These are phyloP conservation scores for Gadopsis marmoratus DNA, from an alignment of 2,797 vertebrate genomes.

Conservation along the genomic window DNA sequence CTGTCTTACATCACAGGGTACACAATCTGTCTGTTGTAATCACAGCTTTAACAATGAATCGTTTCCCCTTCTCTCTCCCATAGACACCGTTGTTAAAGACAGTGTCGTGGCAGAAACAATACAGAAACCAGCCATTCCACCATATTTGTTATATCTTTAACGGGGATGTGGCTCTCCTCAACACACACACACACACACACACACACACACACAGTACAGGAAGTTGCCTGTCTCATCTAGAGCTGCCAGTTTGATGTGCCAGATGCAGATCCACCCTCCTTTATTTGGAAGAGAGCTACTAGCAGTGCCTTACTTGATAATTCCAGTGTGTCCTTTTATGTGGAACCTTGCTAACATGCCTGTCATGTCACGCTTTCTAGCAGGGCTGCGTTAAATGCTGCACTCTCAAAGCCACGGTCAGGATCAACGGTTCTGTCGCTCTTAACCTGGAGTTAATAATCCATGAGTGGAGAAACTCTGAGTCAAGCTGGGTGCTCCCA, in stretches of 20 bases:
- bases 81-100: slow-evolving; percentile 42
- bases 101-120: slow-evolving; percentile 20
- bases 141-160: slow-evolving; percentile 32
- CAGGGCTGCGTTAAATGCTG: slow-evolving; percentile 63
- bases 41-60: slow-evolving; percentile 27
- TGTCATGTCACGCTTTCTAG: slow-evolving; percentile 51
- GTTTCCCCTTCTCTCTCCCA: neutral
- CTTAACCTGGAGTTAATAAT: slow-evolving; percentile 77
- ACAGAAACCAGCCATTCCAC: slow-evolving; percentile 8
- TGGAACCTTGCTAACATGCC: slow-evolving; percentile 61
- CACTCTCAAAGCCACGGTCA: slow-evolving; percentile 57
- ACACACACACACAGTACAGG: slow-evolving; percentile 12
- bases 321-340: slow-evolving; percentile 56
- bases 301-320: slow-evolving; percentile 61
- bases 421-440: slow-evolving; percentile 61
- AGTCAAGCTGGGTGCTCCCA: slow-evolving; percentile 56
- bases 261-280: slow-evolving; percentile 37
- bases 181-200: slow-evolving; percentile 29
- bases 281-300: slow-evolving; percentile 48
- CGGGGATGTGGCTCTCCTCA: slow-evolving; percentile 9
- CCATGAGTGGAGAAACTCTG: slow-evolving; percentile 63
- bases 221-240: slow-evolving; percentile 36
- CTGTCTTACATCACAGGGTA: slow-evolving; percentile 37
- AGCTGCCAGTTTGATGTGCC: slow-evolving; percentile 57
- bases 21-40: slow-evolving; percentile 25